A percentile compares a stretch with the other conserved stretches of the same genome.
phyloP scores from a whole-genome alignment of 2,113 vertebrate species.

The Galeopterus variegatus region DNA sequence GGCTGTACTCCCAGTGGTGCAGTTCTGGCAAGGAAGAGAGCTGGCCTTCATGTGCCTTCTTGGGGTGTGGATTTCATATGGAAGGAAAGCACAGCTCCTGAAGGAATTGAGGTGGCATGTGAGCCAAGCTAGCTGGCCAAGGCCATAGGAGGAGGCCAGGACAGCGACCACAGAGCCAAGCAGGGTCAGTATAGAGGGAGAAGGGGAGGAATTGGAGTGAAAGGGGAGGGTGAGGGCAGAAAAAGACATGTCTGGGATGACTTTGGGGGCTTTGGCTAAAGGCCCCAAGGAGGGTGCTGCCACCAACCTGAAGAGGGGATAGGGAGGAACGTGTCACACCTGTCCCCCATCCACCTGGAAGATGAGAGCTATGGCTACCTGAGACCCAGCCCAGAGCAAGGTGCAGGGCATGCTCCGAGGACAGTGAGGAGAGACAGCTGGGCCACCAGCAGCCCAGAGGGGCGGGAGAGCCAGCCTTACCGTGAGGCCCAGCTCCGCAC shows the following conservation, averaged over 20 bases:
- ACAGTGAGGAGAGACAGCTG: not conserved
- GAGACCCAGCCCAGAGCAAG: not conserved
- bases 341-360: not conserved
- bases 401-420: not conserved
- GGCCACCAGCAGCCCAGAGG: not conserved
- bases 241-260: rapidly evolving
- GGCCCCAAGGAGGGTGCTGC: not conserved
- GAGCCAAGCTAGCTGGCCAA: not conserved
- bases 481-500: not conserved
- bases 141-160: not conserved
- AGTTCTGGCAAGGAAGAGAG: not conserved
- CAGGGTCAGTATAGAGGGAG: not conserved
- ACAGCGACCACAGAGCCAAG: not conserved
- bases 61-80: rapidly evolving
- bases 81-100: not conserved
- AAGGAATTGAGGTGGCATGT: too few species aligned
- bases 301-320: not conserved
- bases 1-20: not conserved
- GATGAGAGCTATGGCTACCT: not conserved
- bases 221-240: not conserved
- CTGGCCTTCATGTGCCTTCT: rapidly evolving
- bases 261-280: not conserved
- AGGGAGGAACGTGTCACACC: not conserved
- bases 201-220: not conserved
- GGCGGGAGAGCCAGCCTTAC: not conserved